These are phyloP conservation scores for Ditylenchus weischeri DNA, from an alignment of 2,888 invertebrate genomes.

Conservation along the genomic window DNA sequence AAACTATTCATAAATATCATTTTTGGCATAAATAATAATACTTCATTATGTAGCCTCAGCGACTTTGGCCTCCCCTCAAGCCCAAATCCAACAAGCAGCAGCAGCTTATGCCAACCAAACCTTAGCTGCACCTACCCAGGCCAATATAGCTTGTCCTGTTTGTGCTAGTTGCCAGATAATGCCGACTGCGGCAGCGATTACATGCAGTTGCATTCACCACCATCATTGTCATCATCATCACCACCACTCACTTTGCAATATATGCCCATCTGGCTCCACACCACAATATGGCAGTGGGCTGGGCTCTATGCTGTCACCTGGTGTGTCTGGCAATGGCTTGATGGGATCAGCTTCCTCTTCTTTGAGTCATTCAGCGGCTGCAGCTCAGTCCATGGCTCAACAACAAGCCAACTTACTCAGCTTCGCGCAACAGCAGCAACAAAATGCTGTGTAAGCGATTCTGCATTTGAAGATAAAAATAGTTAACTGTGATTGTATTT, in stretches of 20 bases:
- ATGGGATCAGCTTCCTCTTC: neutral
- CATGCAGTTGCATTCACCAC: conserved; percentile 25
- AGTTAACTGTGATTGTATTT: no score
- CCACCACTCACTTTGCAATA: conserved; percentile 5
- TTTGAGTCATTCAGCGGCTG: neutral
- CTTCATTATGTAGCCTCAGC: no score
- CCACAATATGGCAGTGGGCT: no score
- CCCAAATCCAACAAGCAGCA: neutral
- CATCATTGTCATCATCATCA: conserved; percentile 25
- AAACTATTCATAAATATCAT: no score
- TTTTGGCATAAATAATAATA: no score
- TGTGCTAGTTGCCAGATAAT: conserved; percentile 3
- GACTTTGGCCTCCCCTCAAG: neutral
- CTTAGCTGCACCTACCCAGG: neutral
- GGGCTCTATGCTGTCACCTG: no score
- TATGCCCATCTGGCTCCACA: no score
- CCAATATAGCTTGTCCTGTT: neutral
- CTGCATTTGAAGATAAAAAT: neutral
- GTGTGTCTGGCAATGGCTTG: no score
- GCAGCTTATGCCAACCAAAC: conserved; percentile 20
- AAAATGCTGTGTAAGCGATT: neutral
- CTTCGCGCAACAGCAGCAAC: conserved; percentile 12
- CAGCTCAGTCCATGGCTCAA: conserved; percentile 2
- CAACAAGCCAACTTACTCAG: neutral
- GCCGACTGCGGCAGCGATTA: conserved; percentile 19